phyloP scores from a whole-genome alignment of 2,797 vertebrate species.

The Choloepus didactylus region DNA sequence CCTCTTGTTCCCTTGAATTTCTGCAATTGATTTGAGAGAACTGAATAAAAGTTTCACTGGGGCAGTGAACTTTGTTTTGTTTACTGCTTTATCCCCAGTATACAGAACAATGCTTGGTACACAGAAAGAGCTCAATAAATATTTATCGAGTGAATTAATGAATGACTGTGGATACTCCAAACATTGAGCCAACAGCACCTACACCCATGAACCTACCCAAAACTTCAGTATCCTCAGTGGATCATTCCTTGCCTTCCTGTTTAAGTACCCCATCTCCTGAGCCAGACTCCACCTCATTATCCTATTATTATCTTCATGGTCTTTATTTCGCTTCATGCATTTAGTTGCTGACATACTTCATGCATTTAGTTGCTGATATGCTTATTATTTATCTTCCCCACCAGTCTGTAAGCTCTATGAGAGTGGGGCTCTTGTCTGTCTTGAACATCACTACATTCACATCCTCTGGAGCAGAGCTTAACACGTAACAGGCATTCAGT shows the following conservation, averaged over 20 bases:
- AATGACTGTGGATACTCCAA: neutral
- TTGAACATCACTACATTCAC: neutral
- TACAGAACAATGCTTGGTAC: constrained; percentile 12
- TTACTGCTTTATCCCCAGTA: neutral
- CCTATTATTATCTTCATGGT: neutral
- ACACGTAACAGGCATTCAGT: neutral
- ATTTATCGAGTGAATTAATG: constrained; percentile 21
- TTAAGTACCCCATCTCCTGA: neutral
- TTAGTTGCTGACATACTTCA: too few species aligned
- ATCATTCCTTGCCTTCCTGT: neutral
- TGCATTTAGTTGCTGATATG: neutral
- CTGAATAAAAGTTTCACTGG: neutral
- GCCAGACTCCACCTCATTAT: neutral
- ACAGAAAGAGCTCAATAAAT: neutral
- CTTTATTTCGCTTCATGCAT: neutral
- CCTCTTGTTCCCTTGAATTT: neutral
- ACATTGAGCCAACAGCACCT: neutral
- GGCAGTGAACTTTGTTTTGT: neutral
- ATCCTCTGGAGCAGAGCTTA: neutral
- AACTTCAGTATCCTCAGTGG: neutral
- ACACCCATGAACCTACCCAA: neutral
- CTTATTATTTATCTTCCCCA: neutral
- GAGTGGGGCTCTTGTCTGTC: neutral
- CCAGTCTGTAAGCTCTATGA: neutral
- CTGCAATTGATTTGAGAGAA: neutral